Base-by-base conservation (phyloP, 2,113 vertebrate genomes). In the Oncorhynchus nerka region DNA sequence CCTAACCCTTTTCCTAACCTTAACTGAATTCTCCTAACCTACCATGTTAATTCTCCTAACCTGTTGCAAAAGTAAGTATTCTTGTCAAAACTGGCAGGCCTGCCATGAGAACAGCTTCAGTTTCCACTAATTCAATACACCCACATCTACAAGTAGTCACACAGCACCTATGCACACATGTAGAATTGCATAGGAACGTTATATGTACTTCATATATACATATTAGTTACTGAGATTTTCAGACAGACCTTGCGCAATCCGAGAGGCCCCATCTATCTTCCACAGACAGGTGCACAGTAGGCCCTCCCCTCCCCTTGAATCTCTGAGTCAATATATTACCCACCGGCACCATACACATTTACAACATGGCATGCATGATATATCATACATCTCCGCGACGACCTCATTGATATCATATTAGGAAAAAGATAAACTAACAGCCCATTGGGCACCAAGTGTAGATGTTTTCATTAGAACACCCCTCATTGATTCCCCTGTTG, bases 401-500 rank as follows among this genome's bases (percentile, higher is more conserved):
- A 87, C 84, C 82, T 89, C 86, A 84, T 77, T 87, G 85, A 87
- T 88, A 84, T 82, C 74, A 85, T 90, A 89, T 87, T 88, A 67
- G 62, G 62, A 57, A 57, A 15, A 57, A 20, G 55, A 57, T 57
- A 20, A 57, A 57, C 30, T 59, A 74, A 83, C 71, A 75, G 39
- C 39, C 39, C 39, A 45, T 45, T 45, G 39, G 39, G 39, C 39
- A 45, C 39, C 39, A 45, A 45, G 55, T 57, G 73, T 83, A 86
- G 84, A 88, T 84, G 87, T 88, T 89, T 45, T 90, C 87, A 89
- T 87, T 88, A 89, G 87, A 82, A 84, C 83, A 83, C 82, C 85
- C 88, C 83, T 89, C 89, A 91, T 91, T 92, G 89, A 93, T 91
- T 92, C 85, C 87, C 89, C 90, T 89, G 80, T 87, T 91, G 88